Evolutionary conservation across 64 coral and sea anemone genomes (phyloP), one percentile per base, ranked within the genome.

Genomic region (Stylophora pistillata): DNA sequence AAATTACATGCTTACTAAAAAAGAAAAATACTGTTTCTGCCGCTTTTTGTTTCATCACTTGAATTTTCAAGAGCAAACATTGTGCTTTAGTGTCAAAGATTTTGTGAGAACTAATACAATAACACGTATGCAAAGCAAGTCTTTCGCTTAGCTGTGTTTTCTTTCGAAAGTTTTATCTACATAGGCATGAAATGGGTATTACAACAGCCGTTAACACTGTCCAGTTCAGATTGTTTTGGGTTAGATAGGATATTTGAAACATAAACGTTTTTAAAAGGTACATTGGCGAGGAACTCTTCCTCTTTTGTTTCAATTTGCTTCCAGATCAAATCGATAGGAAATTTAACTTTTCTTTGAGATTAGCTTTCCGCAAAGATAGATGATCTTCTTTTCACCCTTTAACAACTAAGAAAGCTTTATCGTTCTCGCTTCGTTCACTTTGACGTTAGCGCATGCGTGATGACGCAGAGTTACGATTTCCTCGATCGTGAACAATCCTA

Each of bases 331-430:
- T 11, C 23, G 21, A n/a, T 68, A 68, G 12, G 64, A 28, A 25
- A 25, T 68, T 68, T 27, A 68, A 68, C 26, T 68, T 68, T 68
- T 68, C 64, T 68, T 68, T 68, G 23, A 68, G 64, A 68, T 68
- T 23, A 68, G 25, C 64, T 25, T 68, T 68, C 26, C 23, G 10
- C 64, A 25, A 68, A 68, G 64, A 68, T 26, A 68, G 61, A 21
- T 17, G 61, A 64, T 16, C 61, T 15, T 16, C 61, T 47, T 47
- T 47, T 47, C 37, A 47, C 7, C 37, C 37, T 47, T 47, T 47
- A 47, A 47, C 20, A 27, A 71, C n/a, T 71, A 23, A 71, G 28
- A 71, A 71, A 75, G 34, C 20, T 4, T 6, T 0, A 74, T 20
- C 34, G 20, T 6, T 76, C 23, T 31, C 17, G 1, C 30, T 34